Percentiles rank a stretch among this genome's conserved stretches.
phyloP scores from a whole-genome alignment of 2,113 vertebrate genomes.

The Hyla sarda region DNA sequence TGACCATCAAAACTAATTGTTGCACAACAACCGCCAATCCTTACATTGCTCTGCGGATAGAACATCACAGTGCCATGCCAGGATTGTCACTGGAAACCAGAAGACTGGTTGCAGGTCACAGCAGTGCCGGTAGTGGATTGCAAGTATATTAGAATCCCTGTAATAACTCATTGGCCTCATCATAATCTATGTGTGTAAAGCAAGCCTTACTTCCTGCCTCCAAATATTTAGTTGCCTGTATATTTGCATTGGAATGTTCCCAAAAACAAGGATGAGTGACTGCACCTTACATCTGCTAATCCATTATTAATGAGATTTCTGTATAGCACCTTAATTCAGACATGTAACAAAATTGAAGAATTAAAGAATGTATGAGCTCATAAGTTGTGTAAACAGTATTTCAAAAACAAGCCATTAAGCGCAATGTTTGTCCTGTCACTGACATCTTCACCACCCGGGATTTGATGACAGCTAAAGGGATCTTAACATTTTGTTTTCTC shows the following conservation, averaged over 20 bases:
- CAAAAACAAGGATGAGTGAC: conserved; percentile 1
- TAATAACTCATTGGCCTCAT: background rate
- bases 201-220: background rate
- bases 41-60: background rate
- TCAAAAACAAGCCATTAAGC: conserved; percentile 23
- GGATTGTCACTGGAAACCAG: too few species aligned
- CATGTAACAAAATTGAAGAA: conserved; percentile 33
- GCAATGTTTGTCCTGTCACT: conserved; percentile 50
- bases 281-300: conserved; percentile 42
- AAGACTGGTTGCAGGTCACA: background rate
- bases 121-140: background rate
- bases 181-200: background rate
- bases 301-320: conserved; percentile 44
- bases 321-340: conserved; percentile 18
- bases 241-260: background rate
- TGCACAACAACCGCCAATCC: background rate
- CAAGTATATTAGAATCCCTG: too few species aligned
- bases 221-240: background rate
- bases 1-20: background rate
- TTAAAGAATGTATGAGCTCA: conserved; percentile 36
- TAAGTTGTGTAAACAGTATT: conserved; percentile 9
- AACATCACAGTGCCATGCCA: background rate
- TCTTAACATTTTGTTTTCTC: conserved; percentile 43
- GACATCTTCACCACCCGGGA: conserved; percentile 44
- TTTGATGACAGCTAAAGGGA: conserved; percentile 41